These are phyloP conservation scores for Brachyptera putata DNA, from an alignment of 2,888 invertebrate species.

Conservation along the genomic window DNA sequence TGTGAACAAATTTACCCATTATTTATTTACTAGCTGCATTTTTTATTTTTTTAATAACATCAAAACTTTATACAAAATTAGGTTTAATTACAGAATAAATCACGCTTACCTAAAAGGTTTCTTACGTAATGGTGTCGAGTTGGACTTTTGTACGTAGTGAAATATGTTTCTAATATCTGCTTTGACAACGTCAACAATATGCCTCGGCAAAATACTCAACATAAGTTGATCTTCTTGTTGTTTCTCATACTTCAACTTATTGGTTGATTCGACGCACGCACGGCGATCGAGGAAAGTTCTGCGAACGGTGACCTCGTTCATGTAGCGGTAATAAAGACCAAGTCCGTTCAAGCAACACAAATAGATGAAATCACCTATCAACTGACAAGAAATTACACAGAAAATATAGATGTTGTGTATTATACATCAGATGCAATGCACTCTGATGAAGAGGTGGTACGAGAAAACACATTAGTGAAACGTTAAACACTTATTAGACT, in stretches of 20 bases:
- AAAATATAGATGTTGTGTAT: background rate
- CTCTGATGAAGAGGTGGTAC: too few relatives aligned
- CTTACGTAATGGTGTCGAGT: conserved; percentile 39
- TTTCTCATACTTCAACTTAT: conserved; percentile 75
- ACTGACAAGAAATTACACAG: conserved; percentile 47
- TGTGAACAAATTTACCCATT: too few relatives aligned
- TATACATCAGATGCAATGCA: too few relatives aligned
- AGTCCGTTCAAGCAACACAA: conserved; percentile 71
- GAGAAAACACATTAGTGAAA: background rate
- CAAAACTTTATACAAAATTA: too few relatives aligned
- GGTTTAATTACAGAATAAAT: too few relatives aligned
- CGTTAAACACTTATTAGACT: too few relatives aligned
- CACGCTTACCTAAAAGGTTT: conserved; percentile 48
- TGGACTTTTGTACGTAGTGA: conserved; percentile 44
- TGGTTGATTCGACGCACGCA: conserved; percentile 79
- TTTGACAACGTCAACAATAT: conserved; percentile 64
- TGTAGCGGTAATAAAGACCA: conserved; percentile 82
- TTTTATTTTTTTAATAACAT: too few relatives aligned
- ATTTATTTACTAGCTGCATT: too few relatives aligned
- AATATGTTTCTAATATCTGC: conserved; percentile 51
- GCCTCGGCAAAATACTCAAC: conserved; percentile 79
- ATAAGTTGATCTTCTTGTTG: conserved; percentile 87
- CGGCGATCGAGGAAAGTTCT: conserved; percentile 83
- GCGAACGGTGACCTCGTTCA: conserved; percentile 83
- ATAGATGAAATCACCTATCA: conserved; percentile 67